Base-by-base conservation (phyloP, 2,888 invertebrate genomes). In the Buathra laborator region DNA sequence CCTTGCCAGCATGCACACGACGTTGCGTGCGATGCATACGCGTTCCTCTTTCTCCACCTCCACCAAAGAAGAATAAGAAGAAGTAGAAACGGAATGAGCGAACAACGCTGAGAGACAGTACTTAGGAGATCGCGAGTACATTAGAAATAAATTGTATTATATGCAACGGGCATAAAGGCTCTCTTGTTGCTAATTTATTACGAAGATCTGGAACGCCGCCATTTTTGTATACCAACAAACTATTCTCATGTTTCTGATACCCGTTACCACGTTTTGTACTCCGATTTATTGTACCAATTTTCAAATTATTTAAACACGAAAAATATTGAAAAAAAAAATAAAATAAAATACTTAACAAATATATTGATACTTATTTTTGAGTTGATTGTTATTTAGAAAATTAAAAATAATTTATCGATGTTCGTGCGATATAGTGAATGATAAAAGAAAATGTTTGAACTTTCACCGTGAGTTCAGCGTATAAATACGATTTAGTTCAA, bases 1-100 rank as follows among this genome's bases (percentile, higher is more conserved):
- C 86, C 84, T 85, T 84, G 87, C 86, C 86, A 86, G 83, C 62
- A 78, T 75, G 75, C 44, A 56, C 64, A 80, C 37, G 66, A 70
- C 76, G 43, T 68, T 68, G 74, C 75, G 64, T 81, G 77, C 74
- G 74, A 77, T 64, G 74, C 79, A 84, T 75, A 76, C 62, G 48
- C 43, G 48, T 37, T 62, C 46, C 56, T 62, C 70, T 43, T 70
- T 48, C 78, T 62, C 78, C 78, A 46, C 74, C 74, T 62, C 62
- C 74, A 29, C 62, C 74, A 12, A 59, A 44, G 16, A 59, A 46
- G 59, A 46, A 70, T 7, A 32, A 24, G 59, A n/a, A 44, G 53
- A 56, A 37, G 53, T 19, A 14, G 53, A 53, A 43, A 19, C 56
- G 44, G 56, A 72, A 72, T 24, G 56, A n/a, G 44, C 43, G 68